Conservation (phyloP, 2,888 invertebrate species). For the Cryptops parisi region DNA sequence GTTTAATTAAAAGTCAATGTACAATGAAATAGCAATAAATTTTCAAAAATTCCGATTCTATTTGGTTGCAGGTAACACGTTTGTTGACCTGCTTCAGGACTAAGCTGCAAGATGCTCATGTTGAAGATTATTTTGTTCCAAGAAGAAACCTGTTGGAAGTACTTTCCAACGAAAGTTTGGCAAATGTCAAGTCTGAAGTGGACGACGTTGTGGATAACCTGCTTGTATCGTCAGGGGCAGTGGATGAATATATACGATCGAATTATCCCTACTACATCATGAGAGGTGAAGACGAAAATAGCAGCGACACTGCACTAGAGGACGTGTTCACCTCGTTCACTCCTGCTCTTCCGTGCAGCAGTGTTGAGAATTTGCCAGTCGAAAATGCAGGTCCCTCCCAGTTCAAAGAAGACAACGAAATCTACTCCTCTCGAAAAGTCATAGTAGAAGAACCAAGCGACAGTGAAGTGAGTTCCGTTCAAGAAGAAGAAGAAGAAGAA, state of each 20-base stretch:
- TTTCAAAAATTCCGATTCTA: too few relatives aligned
- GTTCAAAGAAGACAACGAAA: too few relatives aligned
- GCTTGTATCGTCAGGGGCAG: neutral
- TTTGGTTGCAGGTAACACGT: too few relatives aligned
- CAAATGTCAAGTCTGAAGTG: neutral
- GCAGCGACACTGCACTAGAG: too few relatives aligned
- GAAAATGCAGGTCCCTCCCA: too few relatives aligned
- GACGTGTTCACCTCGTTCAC: too few relatives aligned
- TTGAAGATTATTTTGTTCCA: neutral
- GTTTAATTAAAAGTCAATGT: too few relatives aligned
- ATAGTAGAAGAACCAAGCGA: neutral
- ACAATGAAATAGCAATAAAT: too few relatives aligned
- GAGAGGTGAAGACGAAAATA: neutral
- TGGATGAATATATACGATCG: neutral
- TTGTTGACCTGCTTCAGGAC: neutral
- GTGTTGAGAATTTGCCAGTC: neutral
- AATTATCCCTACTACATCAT: neutral
- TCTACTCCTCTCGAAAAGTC: too few relatives aligned
- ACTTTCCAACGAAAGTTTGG: neutral
- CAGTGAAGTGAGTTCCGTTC: neutral
- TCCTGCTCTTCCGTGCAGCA: too few relatives aligned
- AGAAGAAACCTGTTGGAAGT: neutral
- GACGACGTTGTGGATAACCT: neutral
- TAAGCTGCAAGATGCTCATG: neutral
- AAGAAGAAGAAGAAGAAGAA: neutral